Evolutionary conservation across 1,140 invertebrate genomes (phyloP), one percentile per base, ranked within the genome.

Genomic region (Aphaenogaster rudis): DNA sequence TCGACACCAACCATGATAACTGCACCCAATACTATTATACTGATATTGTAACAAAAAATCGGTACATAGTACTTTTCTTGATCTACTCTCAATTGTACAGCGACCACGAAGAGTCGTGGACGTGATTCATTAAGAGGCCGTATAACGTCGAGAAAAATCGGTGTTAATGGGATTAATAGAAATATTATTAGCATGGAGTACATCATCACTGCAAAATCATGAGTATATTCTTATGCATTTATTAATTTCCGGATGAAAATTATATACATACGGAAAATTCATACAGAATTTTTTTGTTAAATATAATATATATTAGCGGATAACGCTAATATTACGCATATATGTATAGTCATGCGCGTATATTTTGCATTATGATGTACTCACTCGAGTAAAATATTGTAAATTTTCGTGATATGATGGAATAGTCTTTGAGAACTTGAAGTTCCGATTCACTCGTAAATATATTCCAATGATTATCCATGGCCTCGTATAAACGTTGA

Each of bases 391-490:
- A 50, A 3, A 50, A 13, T 50, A 50, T 50, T 50, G 48, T 50
- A 54, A 54, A 54, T 54, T 54, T 54, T 6, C 52, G 52, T 17
- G 52, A 54, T 54, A 54, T 54, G 52, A 17, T 17, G 6, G 52
- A 54, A 54, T 54, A 54, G 17, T 54, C 4, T 17, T 54, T 54
- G 17, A 54, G 52, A 6, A 54, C 17, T 6, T 3, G 52, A 4
- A 54, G 4, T 54, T 54, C 52, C 4, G 6, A 54, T 54, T 54
- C 17, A 54, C 1, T 54, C 17, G 15, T 54, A 54, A 54, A 54
- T 28, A 28, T 28, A 28, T 77, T 61, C 74, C 74, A 77, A n/a
- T 77, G 74, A 45, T 59, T 57, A 21, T 77, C 21, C 39, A 77
- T 77, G 6, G 39, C 4, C 39, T 45, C 54, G 21, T 61, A 63